Base-by-base conservation (phyloP, 2,888 invertebrate genomes). In the Mesopsocus fuscifrons region DNA sequence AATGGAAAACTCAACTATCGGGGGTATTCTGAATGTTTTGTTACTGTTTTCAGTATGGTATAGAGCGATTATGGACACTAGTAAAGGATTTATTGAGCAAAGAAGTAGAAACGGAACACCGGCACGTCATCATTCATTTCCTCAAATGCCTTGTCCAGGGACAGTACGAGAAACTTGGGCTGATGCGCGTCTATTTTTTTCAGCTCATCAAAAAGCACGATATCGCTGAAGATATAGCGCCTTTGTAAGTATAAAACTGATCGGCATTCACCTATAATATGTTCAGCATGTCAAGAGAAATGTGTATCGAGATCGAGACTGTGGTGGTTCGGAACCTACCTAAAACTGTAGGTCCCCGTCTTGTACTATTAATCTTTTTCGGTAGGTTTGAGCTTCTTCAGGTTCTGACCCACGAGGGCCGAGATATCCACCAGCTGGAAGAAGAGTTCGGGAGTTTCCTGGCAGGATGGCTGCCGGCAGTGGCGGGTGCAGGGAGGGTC, bases 391-490 rank as follows among this genome's bases (percentile, higher is more conserved):
- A 79, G 49, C 63, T 89, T 48, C 67, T 94, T 3, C 74, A 77
- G 56, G 75, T 76, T 16, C 66, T 94, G 48, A 91, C 88, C 40
- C 78, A 82, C 50, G 77, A 81, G 55, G 94, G 94, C n/a, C 85
- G 81, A 59, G 80, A 84, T 58, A 77, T 92, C 48, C 68, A 72
- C 46, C 77, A 85, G 59, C 77, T 94, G 56, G 92, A 94, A 57
- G 88, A 83, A 57, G 74, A 77, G 71, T 77, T 91, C 53, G 91
- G 87, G 0, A 72, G 73, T 4, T 88, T 91, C 59, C 65, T 92
- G 55, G 59, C 88, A 44, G 70, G 75, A 49, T 88, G 87, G 84
- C 74, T 88, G 65, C 74, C 79, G 2, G 71, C 72, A 46, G 71
- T 85, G 26, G 67, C 72, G 41, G 60, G 65, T 13, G 71, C 73